Evolutionary conservation across 2,888 invertebrate genomes (phyloP).

Genomic region (Dolomedes plantarius): DNA sequence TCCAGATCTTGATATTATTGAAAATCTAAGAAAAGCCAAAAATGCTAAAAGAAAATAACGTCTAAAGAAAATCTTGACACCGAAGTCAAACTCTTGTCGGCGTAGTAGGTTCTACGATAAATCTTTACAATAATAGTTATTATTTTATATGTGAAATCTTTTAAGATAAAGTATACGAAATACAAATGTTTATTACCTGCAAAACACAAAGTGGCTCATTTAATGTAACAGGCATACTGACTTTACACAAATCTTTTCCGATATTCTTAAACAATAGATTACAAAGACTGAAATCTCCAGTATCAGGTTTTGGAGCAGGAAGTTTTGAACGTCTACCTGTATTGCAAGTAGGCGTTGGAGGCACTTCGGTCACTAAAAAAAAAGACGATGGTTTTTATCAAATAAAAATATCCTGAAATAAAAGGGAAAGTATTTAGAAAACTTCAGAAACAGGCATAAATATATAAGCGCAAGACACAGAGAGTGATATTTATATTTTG

Average conservation of each 20-base stretch:
- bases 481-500: no score
- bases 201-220: slow-evolving; percentile 90
- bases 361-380: slow-evolving; percentile 67
- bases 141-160: no score
- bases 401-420: background rate
- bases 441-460: background rate
- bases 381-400: background rate
- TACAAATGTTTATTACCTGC: no score
- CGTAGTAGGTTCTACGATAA: no score
- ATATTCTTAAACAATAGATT: slow-evolving; percentile 88
- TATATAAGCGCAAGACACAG: no score
- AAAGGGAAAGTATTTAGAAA: background rate
- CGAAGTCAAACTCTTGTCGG: no score
- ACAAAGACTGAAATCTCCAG: slow-evolving; percentile 87
- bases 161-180: no score
- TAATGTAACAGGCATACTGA: slow-evolving; percentile 90
- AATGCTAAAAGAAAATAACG: no score
- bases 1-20: no score
- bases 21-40: no score
- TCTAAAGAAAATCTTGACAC: no score
- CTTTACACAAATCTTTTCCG: slow-evolving; percentile 89
- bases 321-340: slow-evolving; percentile 83
- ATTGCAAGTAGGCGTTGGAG: slow-evolving; percentile 70
- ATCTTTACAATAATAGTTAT: no score
- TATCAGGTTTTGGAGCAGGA: slow-evolving; percentile 84